Evolutionary conservation across 1,140 invertebrate species (phyloP), one percentile per base, ranked within the genome.

Genomic region (Bombus impatiens): DNA sequence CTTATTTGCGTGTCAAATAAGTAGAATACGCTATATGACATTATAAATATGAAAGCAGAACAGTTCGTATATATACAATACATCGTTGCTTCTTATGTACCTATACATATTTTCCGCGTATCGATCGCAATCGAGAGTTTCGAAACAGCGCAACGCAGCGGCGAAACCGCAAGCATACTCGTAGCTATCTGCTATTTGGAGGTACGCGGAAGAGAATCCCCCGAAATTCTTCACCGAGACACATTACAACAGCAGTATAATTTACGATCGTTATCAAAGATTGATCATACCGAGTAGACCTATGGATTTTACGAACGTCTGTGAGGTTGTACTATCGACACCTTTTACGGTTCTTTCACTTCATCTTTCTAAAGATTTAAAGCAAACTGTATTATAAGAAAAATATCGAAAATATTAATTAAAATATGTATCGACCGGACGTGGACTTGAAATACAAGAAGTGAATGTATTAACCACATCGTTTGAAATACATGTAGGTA

Each of bases 181-280:
- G 25, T 13, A 44, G 65, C 44, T 67, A 81, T 86, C 87, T 47
- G 82, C 62, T 70, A 85, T 84, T 83, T 83, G 40, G 28, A 42
- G 65, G 65, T 80, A 89, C 87, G 76, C 90, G 91, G 91, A 92
- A 92, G 91, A 88, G 88, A 87, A 89, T 89, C 85, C 86, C n/a
- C 90, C 80, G 59, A 91, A 92, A 92, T 91, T 84, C 79, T 84
- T 82, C 87, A 65, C 78, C 42, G 78, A 76, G 42, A 80, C 72
- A 78, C 84, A 78, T 86, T 78, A 90, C 90, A 89, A 88, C 86
- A 82, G 3, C 88, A 88, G 91, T 84, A 84, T 91, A 84, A 92
- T 92, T 92, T 92, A 90, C 84, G 92, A 89, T 92, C 90, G 78
- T 72, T 75, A 68, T 65, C 87, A 71, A 72, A 74, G 88, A 87